A percentile compares a stretch with the other conserved stretches of the same genome.
phyloP scores from a whole-genome alignment of 2,113 vertebrate species.

The Tautogolabrus adspersus region DNA sequence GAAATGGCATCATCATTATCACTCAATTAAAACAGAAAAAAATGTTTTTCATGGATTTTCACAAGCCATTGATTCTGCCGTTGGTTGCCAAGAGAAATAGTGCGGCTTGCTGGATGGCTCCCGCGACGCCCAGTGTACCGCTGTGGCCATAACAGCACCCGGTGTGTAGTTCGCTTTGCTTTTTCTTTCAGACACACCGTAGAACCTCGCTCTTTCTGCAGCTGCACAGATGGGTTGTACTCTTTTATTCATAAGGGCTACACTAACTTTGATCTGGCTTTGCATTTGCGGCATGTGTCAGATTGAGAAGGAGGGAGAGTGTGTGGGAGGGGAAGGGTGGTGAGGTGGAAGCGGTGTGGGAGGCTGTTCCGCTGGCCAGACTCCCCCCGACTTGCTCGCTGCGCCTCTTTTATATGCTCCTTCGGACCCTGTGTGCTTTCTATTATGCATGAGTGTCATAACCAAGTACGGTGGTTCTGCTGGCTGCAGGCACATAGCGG shows the following conservation, averaged over 20 bases:
- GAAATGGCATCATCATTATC: constrained; percentile 35
- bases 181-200: constrained; percentile 39
- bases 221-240: constrained; percentile 76
- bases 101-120: neutral
- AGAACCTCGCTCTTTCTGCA: constrained; percentile 48
- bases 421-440: constrained; percentile 28
- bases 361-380: constrained; percentile 47
- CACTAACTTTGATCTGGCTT: constrained; percentile 79
- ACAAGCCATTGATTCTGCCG: constrained; percentile 48
- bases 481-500: constrained; percentile 31
- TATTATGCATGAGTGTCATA: constrained; percentile 70
- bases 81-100: constrained; percentile 30
- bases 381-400: constrained; percentile 32
- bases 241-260: constrained; percentile 82
- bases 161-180: constrained; percentile 22
- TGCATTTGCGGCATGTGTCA: constrained; percentile 67
- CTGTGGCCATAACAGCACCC: neutral
- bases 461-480: constrained; percentile 40
- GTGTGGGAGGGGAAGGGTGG: constrained; percentile 1
- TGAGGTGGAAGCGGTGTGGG: constrained; percentile 26
- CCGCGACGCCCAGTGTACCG: neutral
- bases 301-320: constrained; percentile 35
- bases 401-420: constrained; percentile 23
- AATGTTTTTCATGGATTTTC: constrained; percentile 46
- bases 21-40: constrained; percentile 55